Percentiles rank a stretch among this genome's conserved stretches.
phyloP scores from a whole-genome alignment of 2,797 vertebrate species.

The Halcyon leucocephala region DNA sequence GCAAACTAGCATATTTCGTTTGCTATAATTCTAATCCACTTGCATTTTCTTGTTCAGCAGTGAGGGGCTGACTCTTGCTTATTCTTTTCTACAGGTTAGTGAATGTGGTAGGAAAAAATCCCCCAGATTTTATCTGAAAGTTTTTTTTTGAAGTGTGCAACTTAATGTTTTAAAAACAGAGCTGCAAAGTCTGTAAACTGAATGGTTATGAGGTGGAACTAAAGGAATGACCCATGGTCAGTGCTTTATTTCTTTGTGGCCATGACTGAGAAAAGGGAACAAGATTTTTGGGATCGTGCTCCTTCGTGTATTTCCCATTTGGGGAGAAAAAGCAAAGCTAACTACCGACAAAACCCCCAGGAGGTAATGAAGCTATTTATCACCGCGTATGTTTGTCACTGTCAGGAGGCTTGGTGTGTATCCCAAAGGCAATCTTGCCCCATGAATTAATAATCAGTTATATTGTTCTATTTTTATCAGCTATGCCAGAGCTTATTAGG shows the following conservation, averaged over 20 bases:
- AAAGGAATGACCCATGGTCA: not conserved
- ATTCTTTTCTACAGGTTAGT: not conserved
- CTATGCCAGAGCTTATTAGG: not conserved
- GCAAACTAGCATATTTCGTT: not conserved
- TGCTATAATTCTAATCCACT: not conserved
- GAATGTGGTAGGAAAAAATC: accelerated
- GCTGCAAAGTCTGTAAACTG: not conserved
- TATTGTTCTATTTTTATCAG: conserved; percentile 26
- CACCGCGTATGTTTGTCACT: not conserved
- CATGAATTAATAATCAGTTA: not conserved
- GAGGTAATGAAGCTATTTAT: conserved; percentile 39
- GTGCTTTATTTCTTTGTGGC: not conserved
- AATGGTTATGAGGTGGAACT: not conserved
- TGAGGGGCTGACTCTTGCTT: not conserved
- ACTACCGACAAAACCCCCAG: not conserved
- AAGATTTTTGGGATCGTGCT: not conserved
- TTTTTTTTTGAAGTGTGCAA: not conserved
- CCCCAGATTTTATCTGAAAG: not conserved
- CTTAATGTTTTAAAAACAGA: not conserved
- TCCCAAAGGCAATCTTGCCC: conserved; percentile 6
- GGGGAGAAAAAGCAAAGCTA: not conserved
- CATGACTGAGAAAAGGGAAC: not conserved
- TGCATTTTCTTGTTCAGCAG: not conserved
- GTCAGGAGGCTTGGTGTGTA: not conserved
- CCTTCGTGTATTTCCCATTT: not conserved